Evolutionary conservation across 1,140 invertebrate genomes (phyloP), one percentile per base, ranked within the genome.

Genomic region (Ostrea denselamellosa): DNA sequence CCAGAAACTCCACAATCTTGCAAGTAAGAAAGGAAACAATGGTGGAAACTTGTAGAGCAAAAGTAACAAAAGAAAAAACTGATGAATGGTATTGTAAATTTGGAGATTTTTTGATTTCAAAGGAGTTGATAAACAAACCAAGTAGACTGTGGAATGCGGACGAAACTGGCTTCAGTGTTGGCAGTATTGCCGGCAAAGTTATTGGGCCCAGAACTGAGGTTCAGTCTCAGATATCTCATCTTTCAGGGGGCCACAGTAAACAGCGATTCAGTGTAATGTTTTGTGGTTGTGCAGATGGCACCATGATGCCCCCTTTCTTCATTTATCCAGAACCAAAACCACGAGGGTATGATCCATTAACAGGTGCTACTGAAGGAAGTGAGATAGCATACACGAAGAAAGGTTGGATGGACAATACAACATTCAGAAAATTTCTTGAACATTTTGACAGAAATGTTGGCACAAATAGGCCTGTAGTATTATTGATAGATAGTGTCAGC

Each of bases 101-200:
- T 25, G 51, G 58, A 51, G 51, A 89, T n/a, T 89, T 88, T 65
- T 19, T 90, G 2, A 8, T 82, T 4, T 19, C 12, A 0, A 85
- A 86, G n/a, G 53, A 85, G 9, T 88, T 19, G 53, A 89, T 28
- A 85, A 85, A 68, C 90, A 85, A 22, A 28, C 90, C 86, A 22
- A 28, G 8, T 19, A 77, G 87, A n/a, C 89, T 90, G 19, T 90
- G 77, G 84, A 90, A 90, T 85, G 88, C 87, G 1, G 88, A 90
- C 86, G 90, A 90, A 54, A 86, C 87, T 3, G 88, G 90, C 0
- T 90, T 90, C 34, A 85, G 22, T 51, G 87, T 89, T 71, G 88
- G 88, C 56, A 88, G 88, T 71, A 86, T 81, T n/a, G 53, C 65
- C 9, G n/a, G 77, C 12, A 85, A n/a, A 77, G 88, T 90, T 5